These are phyloP conservation scores for Dynastes grantii DNA, from an alignment of 2,888 invertebrate genomes.

Conservation along the genomic window DNA sequence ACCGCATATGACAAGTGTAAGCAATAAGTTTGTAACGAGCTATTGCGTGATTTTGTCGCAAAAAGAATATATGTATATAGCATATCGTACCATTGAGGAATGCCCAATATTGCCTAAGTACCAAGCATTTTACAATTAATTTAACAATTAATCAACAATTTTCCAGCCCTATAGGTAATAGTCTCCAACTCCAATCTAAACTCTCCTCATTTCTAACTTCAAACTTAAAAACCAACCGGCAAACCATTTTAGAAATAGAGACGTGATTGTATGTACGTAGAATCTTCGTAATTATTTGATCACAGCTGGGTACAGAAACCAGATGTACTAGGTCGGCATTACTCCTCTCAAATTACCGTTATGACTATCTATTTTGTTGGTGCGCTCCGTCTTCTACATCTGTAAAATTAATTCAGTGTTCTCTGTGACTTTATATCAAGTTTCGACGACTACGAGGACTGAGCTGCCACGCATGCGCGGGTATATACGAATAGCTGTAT, in stretches of 20 bases:
- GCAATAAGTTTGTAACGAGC: too few species aligned
- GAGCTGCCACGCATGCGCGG: background rate
- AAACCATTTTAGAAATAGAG: background rate
- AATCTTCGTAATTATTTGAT: background rate
- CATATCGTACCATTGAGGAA: too few species aligned
- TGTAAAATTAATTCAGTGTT: background rate
- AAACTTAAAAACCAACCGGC: background rate
- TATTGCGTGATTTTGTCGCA: too few species aligned
- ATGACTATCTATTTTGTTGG: background rate
- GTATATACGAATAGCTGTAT: background rate
- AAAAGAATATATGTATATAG: too few species aligned
- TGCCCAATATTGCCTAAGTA: background rate
- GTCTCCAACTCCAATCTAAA: too few species aligned
- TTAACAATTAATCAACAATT: too few species aligned
- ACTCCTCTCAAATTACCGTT: background rate
- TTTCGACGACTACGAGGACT: background rate
- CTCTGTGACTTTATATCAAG: background rate
- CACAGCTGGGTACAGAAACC: background rate
- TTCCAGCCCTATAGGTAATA: too few species aligned
- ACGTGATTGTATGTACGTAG: background rate
- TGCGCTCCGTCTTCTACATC: background rate
- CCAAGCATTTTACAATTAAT: background rate
- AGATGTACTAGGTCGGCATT: background rate
- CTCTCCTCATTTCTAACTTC: background rate
- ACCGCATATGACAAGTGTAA: too few species aligned